Percentiles rank a stretch among this genome's conserved stretches.
Conservation (phyloP, 2,888 invertebrate species). For the Cosmorhoe ocellata region DNA sequence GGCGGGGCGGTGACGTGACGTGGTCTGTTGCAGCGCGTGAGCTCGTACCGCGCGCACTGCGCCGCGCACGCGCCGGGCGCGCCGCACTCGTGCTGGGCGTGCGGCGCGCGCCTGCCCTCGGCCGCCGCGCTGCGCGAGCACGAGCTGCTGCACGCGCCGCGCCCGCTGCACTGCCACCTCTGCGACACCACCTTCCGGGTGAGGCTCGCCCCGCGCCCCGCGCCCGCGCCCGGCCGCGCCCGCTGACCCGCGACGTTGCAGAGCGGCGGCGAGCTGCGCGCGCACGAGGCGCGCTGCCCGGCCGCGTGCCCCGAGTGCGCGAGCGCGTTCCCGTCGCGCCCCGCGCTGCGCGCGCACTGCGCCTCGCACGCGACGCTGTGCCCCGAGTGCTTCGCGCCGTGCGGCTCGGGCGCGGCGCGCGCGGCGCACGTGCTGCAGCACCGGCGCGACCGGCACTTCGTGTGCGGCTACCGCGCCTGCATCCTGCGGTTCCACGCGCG, state of each 20-base stretch:
- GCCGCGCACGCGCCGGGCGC: conserved; percentile 50
- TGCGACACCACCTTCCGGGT: conserved; percentile 52
- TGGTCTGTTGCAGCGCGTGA: conserved; percentile 45
- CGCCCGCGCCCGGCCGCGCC: too few relatives aligned
- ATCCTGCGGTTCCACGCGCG: conserved; percentile 67
- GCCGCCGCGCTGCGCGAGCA: conserved; percentile 49
- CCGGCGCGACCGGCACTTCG: conserved; percentile 61
- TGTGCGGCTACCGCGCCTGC: conserved; percentile 72
- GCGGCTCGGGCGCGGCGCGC: conserved; percentile 57
- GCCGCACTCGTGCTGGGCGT: conserved; percentile 71
- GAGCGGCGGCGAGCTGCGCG: conserved; percentile 42
- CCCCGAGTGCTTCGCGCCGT: conserved; percentile 36
- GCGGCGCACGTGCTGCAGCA: conserved; percentile 62
- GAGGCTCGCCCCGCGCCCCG: conserved; percentile 5
- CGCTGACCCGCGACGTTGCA: conserved; percentile 22
- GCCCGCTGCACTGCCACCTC: conserved; percentile 45
- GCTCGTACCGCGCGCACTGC: conserved; percentile 56
- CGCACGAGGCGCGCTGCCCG: conserved; percentile 43
- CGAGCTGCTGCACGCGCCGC: conserved; percentile 35
- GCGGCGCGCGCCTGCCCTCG: conserved; percentile 62
- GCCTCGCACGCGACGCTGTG: conserved; percentile 33
- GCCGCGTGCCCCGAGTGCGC: conserved; percentile 34
- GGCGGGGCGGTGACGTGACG: too few relatives aligned
- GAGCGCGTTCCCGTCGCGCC: conserved; percentile 24
- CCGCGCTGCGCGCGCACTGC: conserved; percentile 28